Evolutionary conservation across 2,113 vertebrate species (phyloP), one percentile per base, ranked within the genome.

Genomic region (Aix galericulata): DNA sequence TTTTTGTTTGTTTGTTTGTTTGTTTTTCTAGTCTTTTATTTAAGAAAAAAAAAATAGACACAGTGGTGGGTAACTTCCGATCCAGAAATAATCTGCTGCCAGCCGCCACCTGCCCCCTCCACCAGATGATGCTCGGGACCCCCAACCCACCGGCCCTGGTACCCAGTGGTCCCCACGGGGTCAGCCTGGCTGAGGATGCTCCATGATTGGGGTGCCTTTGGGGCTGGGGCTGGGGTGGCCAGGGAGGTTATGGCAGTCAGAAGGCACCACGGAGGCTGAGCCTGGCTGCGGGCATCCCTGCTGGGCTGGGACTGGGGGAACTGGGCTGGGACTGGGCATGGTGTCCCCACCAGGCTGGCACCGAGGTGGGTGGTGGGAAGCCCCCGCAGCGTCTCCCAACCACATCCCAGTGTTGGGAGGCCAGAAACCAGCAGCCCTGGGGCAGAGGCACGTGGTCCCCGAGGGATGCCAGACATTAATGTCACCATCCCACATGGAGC

Each of bases 51-150:
- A 85, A 94, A 14, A 95, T 80, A 17, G 66, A 97, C 96, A 97
- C 97, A 98, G 97, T 97, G 98, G 97, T 94, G 97, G 97, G 97
- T 91, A 96, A 93, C 82, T 77, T 80, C 91, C 62, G 0, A 82
- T 84, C 36, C 95, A 89, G 86, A 94, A 93, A 87, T 38, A 44
- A 81, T 53, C 88, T 1, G 2, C 79, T 85, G 82, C 76, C 86
- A 79, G 56, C 88, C 58, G 69, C 60, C 4, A 1, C 40, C 40
- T 69, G 46, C 46, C 91, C 59, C 9, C 26, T 63, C n/a, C 40
- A 23, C 26, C 0, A 0, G 40, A 40, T 55, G 80, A 42, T 38
- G 32, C 50, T 78, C 6, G 0, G 63, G 14, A 20, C 27, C n/a
- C 48, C 69, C 87, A 55, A 18, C 48, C 60, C n/a, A 13, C 60